phyloP scores from a whole-genome alignment of 1,140 invertebrate species.

The Aethina tumida region DNA sequence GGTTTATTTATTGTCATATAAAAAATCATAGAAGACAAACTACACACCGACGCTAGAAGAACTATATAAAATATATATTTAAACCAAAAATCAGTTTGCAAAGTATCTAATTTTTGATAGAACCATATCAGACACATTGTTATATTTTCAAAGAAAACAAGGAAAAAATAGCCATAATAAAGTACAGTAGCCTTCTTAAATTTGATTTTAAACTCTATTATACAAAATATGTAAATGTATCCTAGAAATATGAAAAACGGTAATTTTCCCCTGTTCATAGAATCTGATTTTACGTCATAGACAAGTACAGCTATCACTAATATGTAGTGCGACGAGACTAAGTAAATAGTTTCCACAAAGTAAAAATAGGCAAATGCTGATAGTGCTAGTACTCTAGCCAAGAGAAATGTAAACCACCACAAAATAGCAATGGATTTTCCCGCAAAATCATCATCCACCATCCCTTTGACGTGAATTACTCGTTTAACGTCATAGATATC shows the following conservation, averaged over 20 bases:
- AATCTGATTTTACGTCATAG: conserved; percentile 30
- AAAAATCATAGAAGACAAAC: conserved; percentile 29
- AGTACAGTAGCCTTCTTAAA: conserved; percentile 57
- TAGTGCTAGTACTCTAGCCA: no score
- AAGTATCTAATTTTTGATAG: conserved; percentile 40
- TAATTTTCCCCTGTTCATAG: conserved; percentile 26
- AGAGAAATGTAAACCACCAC: no score
- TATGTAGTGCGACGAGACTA: no score
- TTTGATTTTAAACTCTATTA: conserved; percentile 65
- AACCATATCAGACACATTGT: conserved; percentile 55
- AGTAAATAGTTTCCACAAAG: no score
- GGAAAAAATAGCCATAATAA: conserved; percentile 51
- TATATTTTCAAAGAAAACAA: conserved; percentile 54
- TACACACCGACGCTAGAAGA: conserved; percentile 27
- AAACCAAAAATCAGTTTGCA: conserved; percentile 49
- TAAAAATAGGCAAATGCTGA: no score
- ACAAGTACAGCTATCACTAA: no score
- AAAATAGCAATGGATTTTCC: no score
- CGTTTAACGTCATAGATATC: no score
- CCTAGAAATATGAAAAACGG: conserved; percentile 55
- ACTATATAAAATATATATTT: conserved; percentile 44
- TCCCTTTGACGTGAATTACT: no score
- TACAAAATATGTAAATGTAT: conserved; percentile 58
- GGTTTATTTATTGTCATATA: conserved; percentile 27
- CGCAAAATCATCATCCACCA: no score